Evolutionary conservation across 2,797 vertebrate genomes (phyloP), one percentile per base, ranked within the genome.

Genomic region (Cuculus canorus): DNA sequence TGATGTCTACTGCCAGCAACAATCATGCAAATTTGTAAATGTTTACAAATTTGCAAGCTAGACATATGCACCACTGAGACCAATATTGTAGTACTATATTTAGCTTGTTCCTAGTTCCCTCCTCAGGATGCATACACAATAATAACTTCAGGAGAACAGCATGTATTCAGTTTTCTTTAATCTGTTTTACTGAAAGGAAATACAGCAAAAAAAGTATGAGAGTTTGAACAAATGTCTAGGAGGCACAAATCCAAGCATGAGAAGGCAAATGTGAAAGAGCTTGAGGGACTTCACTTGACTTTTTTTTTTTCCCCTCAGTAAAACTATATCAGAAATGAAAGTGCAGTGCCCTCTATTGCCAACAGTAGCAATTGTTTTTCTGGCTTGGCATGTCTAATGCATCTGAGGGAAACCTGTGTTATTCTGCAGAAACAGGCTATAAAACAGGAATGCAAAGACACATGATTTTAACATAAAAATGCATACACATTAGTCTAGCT

Each of bases 31-130:
- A 96, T 86, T 91, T 93, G 57, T 91, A 96, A 97, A 95, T 96
- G 91, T 97, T 98, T 97, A 95, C 75, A 97, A 95, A 96, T 97
- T 87, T 93, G 52, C 73, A 94, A 96, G 72, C 63, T 90, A 97
- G 93, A 93, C 94, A 95, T 88, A 84, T 63, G 93, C 92, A 93
- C 73, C 39, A 92, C 63, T 90, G 86, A 96, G 88, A 94, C 69
- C 85, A 97, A 92, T 95, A 96, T 13, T 88, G 76, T 59, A 82
- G n/a, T 52, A 50, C 35, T 94, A 94, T 76, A 94, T 77, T 88
- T 96, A 96, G 86, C 25, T 41, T 91, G 32, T 72, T 96, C 80
- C 35, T 88, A 66, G 72, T 92, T 92, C 59, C n/a, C 50, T 41
- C 45, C 54, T 48, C 52, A 94, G 95, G 50, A 77, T 69, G 87